A percentile compares a stretch with the other conserved stretches of the same genome.
These are phyloP conservation scores for Limnephilus marmoratus DNA, from an alignment of 2,888 invertebrate species.

Conservation along the genomic window DNA sequence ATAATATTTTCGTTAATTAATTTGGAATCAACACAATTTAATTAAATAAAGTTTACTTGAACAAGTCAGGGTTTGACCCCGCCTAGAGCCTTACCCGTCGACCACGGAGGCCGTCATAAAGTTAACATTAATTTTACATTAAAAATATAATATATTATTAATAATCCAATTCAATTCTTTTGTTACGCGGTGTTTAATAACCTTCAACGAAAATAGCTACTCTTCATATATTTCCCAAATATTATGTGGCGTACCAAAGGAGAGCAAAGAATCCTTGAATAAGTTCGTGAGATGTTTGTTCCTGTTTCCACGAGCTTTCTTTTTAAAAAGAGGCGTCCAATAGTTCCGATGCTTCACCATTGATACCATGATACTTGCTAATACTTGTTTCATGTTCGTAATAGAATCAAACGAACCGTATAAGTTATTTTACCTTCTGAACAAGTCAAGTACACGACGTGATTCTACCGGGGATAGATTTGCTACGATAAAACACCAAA, in stretches of 20 bases:
- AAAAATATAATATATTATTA: no score
- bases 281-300: not conserved
- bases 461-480: not conserved
- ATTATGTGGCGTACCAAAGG: not conserved
- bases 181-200: no score
- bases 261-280: not conserved
- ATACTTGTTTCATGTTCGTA: conserved; percentile 41
- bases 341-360: not conserved
- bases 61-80: no score
- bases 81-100: no score
- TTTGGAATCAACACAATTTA: no score
- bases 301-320: not conserved
- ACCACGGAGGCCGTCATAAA: no score
- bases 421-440: conserved; percentile 23
- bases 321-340: not conserved
- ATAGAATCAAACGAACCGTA: conserved; percentile 52
- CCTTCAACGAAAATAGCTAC: not conserved
- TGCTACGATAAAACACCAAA: not conserved
- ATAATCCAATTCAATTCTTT: no score
- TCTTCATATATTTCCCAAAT: not conserved
- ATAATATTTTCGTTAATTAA: no score
- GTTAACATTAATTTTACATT: no score
- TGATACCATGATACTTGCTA: conserved; percentile 14
- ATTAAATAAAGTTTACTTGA: no score
- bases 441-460: conserved; percentile 18